Percentiles rank a stretch among this genome's conserved stretches.
Evolutionary conservation across 1,140 invertebrate species (phyloP).

Genomic region (Bombus soroeensis): DNA sequence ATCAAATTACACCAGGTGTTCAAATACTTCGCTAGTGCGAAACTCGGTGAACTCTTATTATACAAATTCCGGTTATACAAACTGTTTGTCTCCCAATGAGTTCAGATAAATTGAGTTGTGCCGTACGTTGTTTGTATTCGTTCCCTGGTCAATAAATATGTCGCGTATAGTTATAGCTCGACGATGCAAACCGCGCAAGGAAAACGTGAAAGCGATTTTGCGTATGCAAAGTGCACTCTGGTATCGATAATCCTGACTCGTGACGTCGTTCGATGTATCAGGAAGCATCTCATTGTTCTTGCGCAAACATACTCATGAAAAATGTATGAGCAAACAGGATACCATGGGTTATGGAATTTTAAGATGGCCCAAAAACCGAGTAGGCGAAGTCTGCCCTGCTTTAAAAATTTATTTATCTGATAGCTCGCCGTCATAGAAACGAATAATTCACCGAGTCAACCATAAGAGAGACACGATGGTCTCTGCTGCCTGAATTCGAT

Average conservation of each 20-base stretch:
- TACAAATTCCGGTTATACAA: too few relatives aligned
- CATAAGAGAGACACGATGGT: too few relatives aligned
- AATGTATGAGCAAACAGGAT: not conserved
- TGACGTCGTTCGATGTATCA: not conserved
- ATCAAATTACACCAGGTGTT: too few relatives aligned
- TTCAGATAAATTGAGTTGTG: too few relatives aligned
- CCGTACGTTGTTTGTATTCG: not conserved
- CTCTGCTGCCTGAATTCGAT: not conserved
- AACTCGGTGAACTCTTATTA: too few relatives aligned
- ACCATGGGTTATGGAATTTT: not conserved
- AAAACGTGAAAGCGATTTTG: not conserved
- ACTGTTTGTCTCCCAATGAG: too few relatives aligned
- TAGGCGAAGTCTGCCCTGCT: not conserved
- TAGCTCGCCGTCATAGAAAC: too few relatives aligned
- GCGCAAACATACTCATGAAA: slow-evolving; percentile 16
- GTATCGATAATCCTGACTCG: slow-evolving; percentile 11
- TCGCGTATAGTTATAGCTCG: too few relatives aligned
- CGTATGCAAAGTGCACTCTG: slow-evolving; percentile 7
- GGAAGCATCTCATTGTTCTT: not conserved
- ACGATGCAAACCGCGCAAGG: not conserved
- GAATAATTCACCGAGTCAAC: slow-evolving; percentile 5
- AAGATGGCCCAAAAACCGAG: not conserved
- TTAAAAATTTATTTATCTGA: not conserved
- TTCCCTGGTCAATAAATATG: not conserved
- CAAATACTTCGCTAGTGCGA: too few relatives aligned